Base-by-base conservation (phyloP, 2,888 invertebrate genomes). In the Keiferia lycopersicella region DNA sequence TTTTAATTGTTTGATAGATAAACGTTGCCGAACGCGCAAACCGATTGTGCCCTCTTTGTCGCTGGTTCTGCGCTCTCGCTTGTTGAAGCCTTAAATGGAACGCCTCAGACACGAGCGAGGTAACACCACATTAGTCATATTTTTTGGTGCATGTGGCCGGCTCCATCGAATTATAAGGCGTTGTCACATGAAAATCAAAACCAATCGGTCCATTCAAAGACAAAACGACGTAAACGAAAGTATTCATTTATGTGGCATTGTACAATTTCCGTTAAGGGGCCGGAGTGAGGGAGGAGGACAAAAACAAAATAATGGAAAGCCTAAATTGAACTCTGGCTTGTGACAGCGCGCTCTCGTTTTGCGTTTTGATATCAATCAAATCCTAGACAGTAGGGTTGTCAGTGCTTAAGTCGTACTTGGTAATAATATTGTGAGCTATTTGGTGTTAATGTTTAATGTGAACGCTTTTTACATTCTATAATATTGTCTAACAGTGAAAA, bases 241-340 rank as follows among this genome's bases (percentile, higher is more conserved):
- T 79, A 83, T 86, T 86, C 83, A 87, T 87, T 87, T 87, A 86
- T 84, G 81, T 61, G 61, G 48, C 61, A 50, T 61, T 50, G 77
- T 76, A 72, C 75, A 73, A 77, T 76, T 79, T 78, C 77, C 75
- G 83, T 79, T 78, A 82, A 82, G 79, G 77, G 79, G 45, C 30
- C 53, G 45, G 59, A 16, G 51, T 4, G n/a, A 10, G 34, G 34
- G 60, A 30, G 60, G 79, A 77, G 80, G 81, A 83, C 79, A 79
- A 78, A 86, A 86, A 87, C 86, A 85, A 81, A 81, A 84, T 81
- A 81, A 78, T 79, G 74, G 77, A 81, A 78, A 73, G 10, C 75
- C 78, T 70, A 86, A 88, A 88, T 88, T 88, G 87, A 88, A 87
- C 86, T 83, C 79, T 82, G 78, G 77, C 80, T 78, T 58, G 58